Percentiles rank a stretch among this genome's conserved stretches.
These are phyloP conservation scores for Pocillopora meandrina DNA, from an alignment of 92 coral and sea anemone genomes.

Conservation along the genomic window DNA sequence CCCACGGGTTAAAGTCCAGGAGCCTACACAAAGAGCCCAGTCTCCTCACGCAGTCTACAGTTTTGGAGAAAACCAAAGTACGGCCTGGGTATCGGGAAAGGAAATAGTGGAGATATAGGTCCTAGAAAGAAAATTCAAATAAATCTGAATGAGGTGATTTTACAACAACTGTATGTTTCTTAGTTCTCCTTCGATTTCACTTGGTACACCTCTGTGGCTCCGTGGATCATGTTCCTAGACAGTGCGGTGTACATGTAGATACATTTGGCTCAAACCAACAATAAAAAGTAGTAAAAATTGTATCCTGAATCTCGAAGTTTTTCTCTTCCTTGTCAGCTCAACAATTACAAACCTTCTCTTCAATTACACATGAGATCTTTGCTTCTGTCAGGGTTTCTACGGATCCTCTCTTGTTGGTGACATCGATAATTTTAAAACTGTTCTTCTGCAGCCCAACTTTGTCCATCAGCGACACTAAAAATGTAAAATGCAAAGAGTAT, in stretches of 20 bases:
- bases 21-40: slow-evolving; percentile 82
- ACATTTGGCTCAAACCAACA: too few species aligned
- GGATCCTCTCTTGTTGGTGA: slow-evolving; percentile 80
- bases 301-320: too few species aligned
- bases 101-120: slow-evolving; percentile 87
- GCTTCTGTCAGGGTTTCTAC: slow-evolving; percentile 90
- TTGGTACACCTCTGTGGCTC: too few species aligned
- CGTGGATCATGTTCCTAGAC: too few species aligned
- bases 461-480: slow-evolving; percentile 77
- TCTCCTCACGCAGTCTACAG: slow-evolving; percentile 92
- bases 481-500: neutral
- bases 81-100: slow-evolving; percentile 92
- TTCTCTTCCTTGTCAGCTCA: too few species aligned
- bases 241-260: too few species aligned
- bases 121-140: slow-evolving; percentile 48
- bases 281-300: too few species aligned
- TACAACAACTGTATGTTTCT: too few species aligned
- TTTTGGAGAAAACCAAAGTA: slow-evolving; percentile 91
- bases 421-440: slow-evolving; percentile 83
- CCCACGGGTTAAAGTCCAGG: slow-evolving; percentile 81
- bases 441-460: slow-evolving; percentile 77
- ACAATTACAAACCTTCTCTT: slow-evolving; percentile 78
- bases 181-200: too few species aligned
- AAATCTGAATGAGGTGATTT: neutral
- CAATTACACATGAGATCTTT: slow-evolving; percentile 80